Base-by-base conservation (phyloP, 2,888 invertebrate species). In the Tinea trinotella region DNA sequence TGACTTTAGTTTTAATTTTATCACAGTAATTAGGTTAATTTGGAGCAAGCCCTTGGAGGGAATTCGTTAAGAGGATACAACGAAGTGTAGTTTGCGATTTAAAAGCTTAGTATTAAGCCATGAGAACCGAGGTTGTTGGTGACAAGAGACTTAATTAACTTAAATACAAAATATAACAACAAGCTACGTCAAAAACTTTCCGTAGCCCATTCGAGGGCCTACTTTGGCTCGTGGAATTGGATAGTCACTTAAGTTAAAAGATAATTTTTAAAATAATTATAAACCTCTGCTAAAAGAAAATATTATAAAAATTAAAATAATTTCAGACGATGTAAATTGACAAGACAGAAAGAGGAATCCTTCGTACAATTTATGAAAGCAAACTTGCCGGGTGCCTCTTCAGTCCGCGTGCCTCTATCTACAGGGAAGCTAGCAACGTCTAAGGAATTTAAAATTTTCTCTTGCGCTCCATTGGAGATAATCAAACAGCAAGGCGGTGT, bases 61-160 rank as follows among this genome's bases (percentile, higher is more conserved):
- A 71, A 68, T 68, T 71, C 66, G 69, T 69, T 72, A 70, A 70
- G 68, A 67, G 69, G 71, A 73, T 71, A 65, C 68, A 72, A 66
- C 67, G 64, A 66, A 70, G 68, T 68, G 71, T 74, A 76, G 74
- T 76, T 75, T 71, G 67, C 66, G 73, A 74, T 74, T 68, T 71
- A 76, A 74, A 66, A 71, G 75, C 75, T 78, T 76, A 76, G 73
- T 72, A 76, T 73, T 74, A 77, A 71, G 70, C 68, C 46, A 53
- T 62, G 64, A 58, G 67, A 63, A 70, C 74, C 71, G 72, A 24
- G 68, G 69, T 68, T 66, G 71, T 62, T 64, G 67, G 66, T 71
- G 73, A 76, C 77, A 75, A 77, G 76, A 66, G 68, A 74, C 74
- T 77, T 80, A 77, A 80, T 79, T 77, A 76, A 76, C 67, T 65